Percentiles rank a stretch among this genome's conserved stretches.
These are phyloP conservation scores for Enteromius fasciolatus DNA, from an alignment of 2,797 vertebrate genomes.

Conservation along the genomic window DNA sequence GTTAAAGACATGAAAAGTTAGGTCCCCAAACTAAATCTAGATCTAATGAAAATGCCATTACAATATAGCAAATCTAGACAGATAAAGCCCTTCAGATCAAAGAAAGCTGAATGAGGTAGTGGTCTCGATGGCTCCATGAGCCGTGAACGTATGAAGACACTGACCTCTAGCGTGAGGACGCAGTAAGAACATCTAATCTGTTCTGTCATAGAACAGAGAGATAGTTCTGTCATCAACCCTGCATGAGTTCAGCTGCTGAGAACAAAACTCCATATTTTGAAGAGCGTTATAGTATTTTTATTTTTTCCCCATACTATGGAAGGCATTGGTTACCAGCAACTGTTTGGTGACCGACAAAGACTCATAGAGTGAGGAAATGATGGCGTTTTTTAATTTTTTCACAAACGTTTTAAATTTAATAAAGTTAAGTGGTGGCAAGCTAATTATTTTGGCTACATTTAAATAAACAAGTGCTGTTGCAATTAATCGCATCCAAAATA, in stretches of 20 bases:
- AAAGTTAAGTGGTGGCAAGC: background rate
- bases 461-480: too few species aligned
- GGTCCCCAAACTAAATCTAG: background rate
- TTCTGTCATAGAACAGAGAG: background rate
- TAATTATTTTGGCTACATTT: too few species aligned
- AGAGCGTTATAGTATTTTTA: background rate
- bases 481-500: too few species aligned
- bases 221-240: background rate
- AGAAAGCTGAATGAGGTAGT: background rate
- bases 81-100: background rate
- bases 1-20: background rate
- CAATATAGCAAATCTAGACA: background rate
- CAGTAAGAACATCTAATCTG: background rate
- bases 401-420: background rate
- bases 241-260: background rate
- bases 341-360: background rate
- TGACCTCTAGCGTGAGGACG: slow-evolving; percentile 19
- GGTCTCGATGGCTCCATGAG: background rate
- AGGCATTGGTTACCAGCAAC: background rate
- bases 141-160: background rate
- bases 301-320: background rate
- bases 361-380: background rate
- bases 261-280: background rate
- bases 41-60: background rate
- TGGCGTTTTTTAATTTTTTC: background rate